phyloP scores from a whole-genome alignment of 2,113 vertebrate genomes.

The Spilogale gracilis region DNA sequence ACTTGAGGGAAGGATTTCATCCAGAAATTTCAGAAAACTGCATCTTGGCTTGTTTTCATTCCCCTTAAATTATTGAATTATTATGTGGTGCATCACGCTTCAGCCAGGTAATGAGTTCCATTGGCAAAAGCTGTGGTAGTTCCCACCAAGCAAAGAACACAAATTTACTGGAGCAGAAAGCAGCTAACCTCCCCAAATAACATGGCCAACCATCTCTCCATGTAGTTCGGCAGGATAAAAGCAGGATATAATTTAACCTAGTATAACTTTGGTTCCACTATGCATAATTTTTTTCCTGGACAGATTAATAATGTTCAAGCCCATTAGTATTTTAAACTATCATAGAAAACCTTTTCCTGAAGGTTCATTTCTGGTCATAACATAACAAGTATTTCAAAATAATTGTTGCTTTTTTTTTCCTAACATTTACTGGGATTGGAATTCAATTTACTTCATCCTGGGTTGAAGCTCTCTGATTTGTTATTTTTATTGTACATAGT shows the following conservation, averaged over 20 bases:
- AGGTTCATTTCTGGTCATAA: not conserved
- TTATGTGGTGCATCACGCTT: not conserved
- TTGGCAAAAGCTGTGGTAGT: not conserved
- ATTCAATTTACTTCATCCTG: not conserved
- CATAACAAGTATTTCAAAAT: conserved; percentile 37
- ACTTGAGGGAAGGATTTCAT: not conserved
- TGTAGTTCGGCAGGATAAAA: not conserved
- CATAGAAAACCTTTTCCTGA: not conserved
- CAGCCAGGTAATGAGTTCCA: not conserved
- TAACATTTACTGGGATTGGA: not conserved
- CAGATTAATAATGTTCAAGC: not conserved
- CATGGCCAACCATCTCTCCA: not conserved
- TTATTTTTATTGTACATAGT: not conserved
- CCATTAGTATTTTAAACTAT: not conserved
- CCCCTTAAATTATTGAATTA: conserved; percentile 13
- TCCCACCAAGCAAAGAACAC: not conserved
- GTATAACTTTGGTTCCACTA: not conserved
- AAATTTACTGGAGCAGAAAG: not conserved
- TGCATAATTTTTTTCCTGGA: not conserved
- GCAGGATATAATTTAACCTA: not conserved
- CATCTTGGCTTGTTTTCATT: conserved; percentile 30
- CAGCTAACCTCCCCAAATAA: not conserved
- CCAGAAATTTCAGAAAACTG: not conserved
- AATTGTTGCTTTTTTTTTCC: not conserved
- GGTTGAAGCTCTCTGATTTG: not conserved